Evolutionary conservation across 2,113 vertebrate species (phyloP).

Genomic region (Brachypodius melanocephalos): DNA sequence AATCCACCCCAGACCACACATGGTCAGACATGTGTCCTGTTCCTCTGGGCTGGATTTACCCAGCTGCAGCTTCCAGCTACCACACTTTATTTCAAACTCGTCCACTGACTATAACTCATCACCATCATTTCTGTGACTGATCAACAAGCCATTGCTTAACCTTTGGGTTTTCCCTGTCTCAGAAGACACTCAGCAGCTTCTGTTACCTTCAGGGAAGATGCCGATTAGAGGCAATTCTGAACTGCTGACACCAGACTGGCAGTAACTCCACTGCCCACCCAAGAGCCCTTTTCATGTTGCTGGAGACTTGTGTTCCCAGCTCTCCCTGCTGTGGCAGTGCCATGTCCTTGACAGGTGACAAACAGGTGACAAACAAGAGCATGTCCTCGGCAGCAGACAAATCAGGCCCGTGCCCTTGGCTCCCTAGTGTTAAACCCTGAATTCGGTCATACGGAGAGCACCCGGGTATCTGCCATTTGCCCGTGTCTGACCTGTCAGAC

Average conservation of each 20-base stretch:
- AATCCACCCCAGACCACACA: not conserved
- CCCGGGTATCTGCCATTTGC: no score
- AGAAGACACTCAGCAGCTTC: not conserved
- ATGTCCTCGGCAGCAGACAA: not conserved
- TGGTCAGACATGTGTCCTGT: not conserved
- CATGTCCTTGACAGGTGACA: not conserved
- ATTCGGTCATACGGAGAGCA: not conserved
- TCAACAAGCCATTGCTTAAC: not conserved
- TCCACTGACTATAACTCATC: not conserved
- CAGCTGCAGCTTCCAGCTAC: not conserved
- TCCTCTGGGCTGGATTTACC: not conserved
- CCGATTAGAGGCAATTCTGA: not conserved
- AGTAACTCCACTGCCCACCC: not conserved
- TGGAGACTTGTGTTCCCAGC: accelerated
- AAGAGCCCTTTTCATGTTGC: not conserved
- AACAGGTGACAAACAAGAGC: not conserved
- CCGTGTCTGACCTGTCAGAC: not conserved
- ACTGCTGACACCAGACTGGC: not conserved
- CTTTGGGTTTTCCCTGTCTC: not conserved
- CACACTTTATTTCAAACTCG: not conserved
- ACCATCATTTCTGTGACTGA: not conserved
- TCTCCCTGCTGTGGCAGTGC: not conserved
- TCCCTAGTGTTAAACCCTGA: not conserved
- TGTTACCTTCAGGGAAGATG: not conserved
- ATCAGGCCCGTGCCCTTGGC: not conserved